phyloP scores from a whole-genome alignment of 2,888 invertebrate genomes.

The Timema cristinae region DNA sequence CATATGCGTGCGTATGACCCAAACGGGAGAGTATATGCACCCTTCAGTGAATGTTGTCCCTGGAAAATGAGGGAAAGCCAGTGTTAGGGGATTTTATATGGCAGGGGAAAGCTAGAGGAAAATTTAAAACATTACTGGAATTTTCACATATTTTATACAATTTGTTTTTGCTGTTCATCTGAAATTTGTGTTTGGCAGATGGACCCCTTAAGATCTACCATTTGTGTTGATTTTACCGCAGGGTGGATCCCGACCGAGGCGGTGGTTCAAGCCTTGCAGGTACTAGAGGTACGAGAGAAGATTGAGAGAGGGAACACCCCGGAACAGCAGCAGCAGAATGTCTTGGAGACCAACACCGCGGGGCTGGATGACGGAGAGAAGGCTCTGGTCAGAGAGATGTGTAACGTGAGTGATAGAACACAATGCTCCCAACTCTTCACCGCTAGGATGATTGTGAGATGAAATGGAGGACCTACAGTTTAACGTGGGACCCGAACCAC shows the following conservation, averaged over 20 bases:
- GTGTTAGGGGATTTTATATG: no score
- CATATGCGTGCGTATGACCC: no score
- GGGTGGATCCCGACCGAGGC: constrained; percentile 64
- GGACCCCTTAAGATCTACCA: constrained; percentile 27
- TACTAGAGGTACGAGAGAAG: constrained; percentile 85
- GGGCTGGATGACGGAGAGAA: constrained; percentile 74
- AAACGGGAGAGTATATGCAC: no score
- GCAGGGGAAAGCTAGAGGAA: no score
- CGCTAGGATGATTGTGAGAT: no score
- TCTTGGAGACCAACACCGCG: constrained; percentile 29
- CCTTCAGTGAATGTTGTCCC: no score
- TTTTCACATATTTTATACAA: neutral
- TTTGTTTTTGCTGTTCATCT: neutral
- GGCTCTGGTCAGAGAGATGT: constrained; percentile 92
- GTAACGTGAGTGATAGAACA: constrained; percentile 65
- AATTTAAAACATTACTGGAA: no score
- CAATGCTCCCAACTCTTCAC: no score
- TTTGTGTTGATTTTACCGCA: neutral
- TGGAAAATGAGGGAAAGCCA: no score
- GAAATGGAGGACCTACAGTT: no score
- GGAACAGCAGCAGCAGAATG: constrained; percentile 33
- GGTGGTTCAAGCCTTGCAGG: constrained; percentile 87
- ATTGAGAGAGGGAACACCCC: constrained; percentile 60
- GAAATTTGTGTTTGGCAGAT: constrained; percentile 4
- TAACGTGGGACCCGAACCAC: no score